phyloP scores from a whole-genome alignment of 2,113 vertebrate species.

The Gulo gulo region DNA sequence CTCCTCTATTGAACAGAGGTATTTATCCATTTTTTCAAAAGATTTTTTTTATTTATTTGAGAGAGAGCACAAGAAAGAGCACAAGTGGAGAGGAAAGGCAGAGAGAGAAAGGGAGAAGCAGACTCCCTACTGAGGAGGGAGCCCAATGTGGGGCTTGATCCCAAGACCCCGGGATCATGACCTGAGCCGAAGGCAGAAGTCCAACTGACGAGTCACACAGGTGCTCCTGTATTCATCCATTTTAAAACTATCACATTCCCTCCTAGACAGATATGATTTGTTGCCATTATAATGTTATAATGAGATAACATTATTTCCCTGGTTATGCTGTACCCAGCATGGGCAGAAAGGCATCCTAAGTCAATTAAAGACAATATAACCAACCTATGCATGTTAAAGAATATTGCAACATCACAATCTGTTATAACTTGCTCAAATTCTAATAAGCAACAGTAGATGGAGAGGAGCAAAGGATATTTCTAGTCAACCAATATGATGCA shows the following conservation, averaged over 20 bases:
- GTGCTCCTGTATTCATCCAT: neutral
- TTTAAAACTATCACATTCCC: neutral
- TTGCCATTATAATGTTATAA: neutral
- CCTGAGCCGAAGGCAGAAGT: no score
- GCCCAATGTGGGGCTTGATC: no score
- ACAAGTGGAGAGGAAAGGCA: no score
- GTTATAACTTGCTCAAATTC: neutral
- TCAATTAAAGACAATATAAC: constrained; percentile 13
- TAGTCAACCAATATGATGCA: neutral
- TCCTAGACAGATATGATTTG: neutral
- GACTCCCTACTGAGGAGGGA: no score
- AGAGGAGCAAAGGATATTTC: neutral
- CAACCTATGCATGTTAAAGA: neutral
- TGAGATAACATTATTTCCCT: neutral
- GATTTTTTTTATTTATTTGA: no score
- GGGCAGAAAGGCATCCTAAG: neutral
- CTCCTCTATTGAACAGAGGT: neutral
- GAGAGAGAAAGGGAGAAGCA: no score
- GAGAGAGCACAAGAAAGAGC: no score
- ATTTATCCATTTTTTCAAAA: neutral
- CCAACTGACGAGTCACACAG: no score
- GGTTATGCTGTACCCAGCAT: neutral
- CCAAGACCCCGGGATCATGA: no score
- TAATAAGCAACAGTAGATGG: neutral
- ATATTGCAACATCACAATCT: neutral